phyloP scores from a whole-genome alignment of 1,140 invertebrate genomes.

The Triops longicaudatus region DNA sequence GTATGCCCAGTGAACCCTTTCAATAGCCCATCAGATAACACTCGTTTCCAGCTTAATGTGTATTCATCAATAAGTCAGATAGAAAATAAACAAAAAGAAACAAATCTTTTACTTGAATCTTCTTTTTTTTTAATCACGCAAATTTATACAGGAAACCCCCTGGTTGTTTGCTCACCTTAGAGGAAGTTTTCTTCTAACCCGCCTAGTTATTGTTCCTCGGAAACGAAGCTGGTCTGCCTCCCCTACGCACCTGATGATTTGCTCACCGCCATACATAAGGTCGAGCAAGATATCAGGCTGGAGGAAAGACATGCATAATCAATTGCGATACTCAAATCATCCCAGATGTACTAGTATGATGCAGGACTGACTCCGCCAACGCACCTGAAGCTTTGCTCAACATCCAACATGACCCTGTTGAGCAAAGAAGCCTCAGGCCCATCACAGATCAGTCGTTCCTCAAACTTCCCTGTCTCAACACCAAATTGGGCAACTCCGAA shows the following conservation, averaged over 20 bases:
- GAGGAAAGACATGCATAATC: slow-evolving; percentile 15
- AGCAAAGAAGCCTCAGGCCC: slow-evolving; percentile 13
- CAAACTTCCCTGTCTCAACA: not conserved
- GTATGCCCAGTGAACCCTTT: not conserved
- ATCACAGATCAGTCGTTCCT: slow-evolving; percentile 2
- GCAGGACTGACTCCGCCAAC: slow-evolving; percentile 13
- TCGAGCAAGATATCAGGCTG: slow-evolving; percentile 14
- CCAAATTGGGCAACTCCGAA: not conserved
- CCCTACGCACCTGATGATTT: slow-evolving; percentile 14
- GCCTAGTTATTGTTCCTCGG: not conserved
- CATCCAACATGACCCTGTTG: not conserved
- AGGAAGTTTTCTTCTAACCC: not conserved
- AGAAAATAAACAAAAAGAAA: not conserved
- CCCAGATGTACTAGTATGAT: not conserved
- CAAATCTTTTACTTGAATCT: not conserved
- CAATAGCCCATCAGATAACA: not conserved
- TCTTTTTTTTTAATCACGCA: not conserved
- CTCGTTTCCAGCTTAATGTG: no score
- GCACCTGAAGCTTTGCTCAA: slow-evolving; percentile 14
- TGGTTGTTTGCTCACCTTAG: not conserved
- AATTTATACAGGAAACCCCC: slow-evolving; percentile 5
- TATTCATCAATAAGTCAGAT: no score
- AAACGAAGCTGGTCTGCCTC: not conserved
- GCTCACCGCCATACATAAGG: slow-evolving; percentile 14
- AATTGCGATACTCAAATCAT: not conserved